Conservation (phyloP, 2,797 vertebrate species). For the Tenualosa ilisha region DNA sequence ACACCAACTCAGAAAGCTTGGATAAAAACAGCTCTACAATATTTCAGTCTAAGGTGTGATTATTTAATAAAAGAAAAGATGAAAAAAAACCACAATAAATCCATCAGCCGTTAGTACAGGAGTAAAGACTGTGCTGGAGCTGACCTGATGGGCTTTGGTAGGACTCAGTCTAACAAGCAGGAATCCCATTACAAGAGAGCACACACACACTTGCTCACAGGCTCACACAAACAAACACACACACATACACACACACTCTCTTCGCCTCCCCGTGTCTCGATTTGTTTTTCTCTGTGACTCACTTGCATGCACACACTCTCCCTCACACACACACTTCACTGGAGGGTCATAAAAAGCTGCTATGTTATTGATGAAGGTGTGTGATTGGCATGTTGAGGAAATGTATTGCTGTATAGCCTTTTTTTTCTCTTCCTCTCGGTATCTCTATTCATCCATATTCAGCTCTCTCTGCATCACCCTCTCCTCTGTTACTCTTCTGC, state of each 20-base stretch:
- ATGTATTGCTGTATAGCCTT: too few species aligned
- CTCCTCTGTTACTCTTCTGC: not conserved
- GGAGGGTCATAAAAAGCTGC: too few species aligned
- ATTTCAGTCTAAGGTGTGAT: not conserved
- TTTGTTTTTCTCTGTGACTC: too few species aligned
- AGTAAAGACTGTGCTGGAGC: not conserved
- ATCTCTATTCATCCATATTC: not conserved
- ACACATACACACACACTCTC: not conserved
- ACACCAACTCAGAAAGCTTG: not conserved
- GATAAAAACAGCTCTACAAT: not conserved
- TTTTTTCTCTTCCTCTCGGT: not conserved
- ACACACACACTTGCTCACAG: not conserved
- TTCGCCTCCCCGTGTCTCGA: too few species aligned
- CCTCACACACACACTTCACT: not conserved
- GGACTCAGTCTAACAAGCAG: not conserved
- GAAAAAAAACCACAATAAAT: not conserved
- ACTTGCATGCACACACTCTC: not conserved
- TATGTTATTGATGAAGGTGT: too few species aligned
- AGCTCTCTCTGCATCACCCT: too few species aligned
- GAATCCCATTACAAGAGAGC: not conserved
- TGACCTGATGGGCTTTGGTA: not conserved
- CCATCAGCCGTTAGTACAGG: not conserved
- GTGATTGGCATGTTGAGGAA: too few species aligned
- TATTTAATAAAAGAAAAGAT: not conserved
- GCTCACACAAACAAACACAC: not conserved